Evolutionary conservation across 2,888 invertebrate genomes (phyloP), one percentile per base, ranked within the genome.

Genomic region (Euclidia mi): DNA sequence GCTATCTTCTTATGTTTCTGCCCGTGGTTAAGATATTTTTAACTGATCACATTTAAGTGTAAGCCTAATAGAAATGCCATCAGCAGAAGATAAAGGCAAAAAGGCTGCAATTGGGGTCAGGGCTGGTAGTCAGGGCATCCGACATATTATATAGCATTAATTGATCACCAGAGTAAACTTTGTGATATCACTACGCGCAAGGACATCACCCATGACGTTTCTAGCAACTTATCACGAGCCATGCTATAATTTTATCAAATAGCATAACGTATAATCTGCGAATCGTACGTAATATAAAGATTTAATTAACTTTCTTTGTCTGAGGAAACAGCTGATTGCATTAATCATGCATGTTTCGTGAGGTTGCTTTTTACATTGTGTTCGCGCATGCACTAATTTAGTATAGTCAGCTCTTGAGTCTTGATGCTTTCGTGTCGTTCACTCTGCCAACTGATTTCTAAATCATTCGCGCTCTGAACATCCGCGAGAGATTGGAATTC

Each of bases 401-500:
- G 74, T 73, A n/a, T n/a, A 77, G 77, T 72, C 60, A 67, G 70
- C 71, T 78, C 71, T 81, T 78, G 76, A 79, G 70, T 78, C 71
- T 81, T 78, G 76, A 79, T 78, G 87, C 82, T 82, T 82, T 85
- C 85, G 82, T 83, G 85, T 82, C 81, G 85, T 81, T 85, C 82
- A 81, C 77, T 84, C 74, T 68, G 64, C 82, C 20, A 25, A 25
- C 20, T 82, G 89, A 84, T 91, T 91, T 91, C 90, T 90, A 88
- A 87, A 81, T 71, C 78, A 77, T 78, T 76, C 76, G 79, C 75
- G 78, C 66, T 73, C 65, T 72, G 70, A 83, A 81, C 81, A 88
- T 87, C 86, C 90, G 89, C 78, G 88, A 88, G 84, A 87, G 81
- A 88, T 86, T 83, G 82, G 79, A 87, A 89, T 87, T 84, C 80